Evolutionary conservation across 2,888 invertebrate genomes (phyloP).

Genomic region (Mylabris sibirica): DNA sequence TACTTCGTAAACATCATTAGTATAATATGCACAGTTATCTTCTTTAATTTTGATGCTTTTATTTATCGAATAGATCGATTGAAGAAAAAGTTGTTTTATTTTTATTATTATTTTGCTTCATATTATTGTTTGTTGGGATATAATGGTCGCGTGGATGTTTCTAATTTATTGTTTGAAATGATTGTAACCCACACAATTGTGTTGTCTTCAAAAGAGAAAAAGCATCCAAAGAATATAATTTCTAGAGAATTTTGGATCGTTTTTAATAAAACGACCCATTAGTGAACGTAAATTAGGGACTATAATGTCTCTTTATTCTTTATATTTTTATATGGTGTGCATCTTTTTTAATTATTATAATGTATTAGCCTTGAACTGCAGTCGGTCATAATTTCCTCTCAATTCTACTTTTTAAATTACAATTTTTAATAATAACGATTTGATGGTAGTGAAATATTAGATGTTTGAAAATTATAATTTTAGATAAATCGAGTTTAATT

Average conservation of each 20-base stretch:
- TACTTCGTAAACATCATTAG: not conserved
- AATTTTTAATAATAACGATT: not conserved
- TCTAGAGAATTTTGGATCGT: conserved; percentile 17
- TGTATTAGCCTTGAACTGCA: conserved; percentile 6
- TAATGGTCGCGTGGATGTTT: conserved; percentile 12
- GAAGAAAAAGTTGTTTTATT: not conserved
- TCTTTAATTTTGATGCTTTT: too few species aligned
- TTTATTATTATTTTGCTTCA: not conserved
- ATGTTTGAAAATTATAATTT: not conserved
- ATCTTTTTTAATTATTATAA: not conserved
- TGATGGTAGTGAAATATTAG: not conserved
- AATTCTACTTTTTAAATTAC: not conserved
- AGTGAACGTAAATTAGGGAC: conserved; percentile 10
- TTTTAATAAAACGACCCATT: conserved; percentile 19
- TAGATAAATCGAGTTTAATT: conserved; percentile 28
- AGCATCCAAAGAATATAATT: not conserved
- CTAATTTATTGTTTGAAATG: conserved; percentile 13
- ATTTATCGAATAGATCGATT: not conserved
- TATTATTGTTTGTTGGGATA: conserved; percentile 2
- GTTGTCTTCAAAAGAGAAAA: not conserved
- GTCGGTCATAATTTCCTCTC: not conserved
- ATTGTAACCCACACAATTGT: conserved; percentile 6
- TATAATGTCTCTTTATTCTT: not conserved
- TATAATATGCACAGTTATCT: too few species aligned
- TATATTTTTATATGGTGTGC: not conserved